A percentile compares a stretch with the other conserved stretches of the same genome.
These are phyloP conservation scores for Aricia artaxerxes DNA, from an alignment of 2,888 invertebrate species.

Conservation along the genomic window DNA sequence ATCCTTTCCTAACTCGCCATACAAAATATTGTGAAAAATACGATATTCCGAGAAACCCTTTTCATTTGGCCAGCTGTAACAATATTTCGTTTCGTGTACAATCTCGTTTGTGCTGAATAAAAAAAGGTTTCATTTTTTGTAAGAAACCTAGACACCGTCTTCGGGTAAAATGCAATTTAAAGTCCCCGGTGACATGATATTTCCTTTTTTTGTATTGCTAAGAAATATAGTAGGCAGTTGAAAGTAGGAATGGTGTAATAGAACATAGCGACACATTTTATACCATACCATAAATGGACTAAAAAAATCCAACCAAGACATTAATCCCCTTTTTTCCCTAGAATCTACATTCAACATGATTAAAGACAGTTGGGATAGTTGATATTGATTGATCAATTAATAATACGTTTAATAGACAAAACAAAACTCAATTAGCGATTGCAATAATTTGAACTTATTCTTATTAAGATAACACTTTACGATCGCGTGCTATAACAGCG, in stretches of 20 bases:
- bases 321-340: no score
- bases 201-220: not conserved
- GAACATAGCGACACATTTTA: not conserved
- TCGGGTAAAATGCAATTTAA: slow-evolving; percentile 22
- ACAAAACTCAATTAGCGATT: not conserved
- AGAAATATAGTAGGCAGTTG: slow-evolving; percentile 9
- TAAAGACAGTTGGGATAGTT: no score
- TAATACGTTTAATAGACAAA: not conserved
- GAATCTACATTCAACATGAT: no score
- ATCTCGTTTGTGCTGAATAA: slow-evolving; percentile 29
- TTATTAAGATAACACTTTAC: not conserved
- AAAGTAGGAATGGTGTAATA: not conserved
- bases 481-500: slow-evolving; percentile 1
- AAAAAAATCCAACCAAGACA: not conserved
- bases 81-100: slow-evolving; percentile 27
- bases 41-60: slow-evolving; percentile 21
- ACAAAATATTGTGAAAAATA: slow-evolving; percentile 4
- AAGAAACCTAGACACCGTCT: slow-evolving; percentile 28
- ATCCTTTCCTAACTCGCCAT: not conserved
- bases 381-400: no score
- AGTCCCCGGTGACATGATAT: slow-evolving; percentile 21
- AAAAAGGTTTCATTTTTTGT: slow-evolving; percentile 27
- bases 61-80: slow-evolving; percentile 14
- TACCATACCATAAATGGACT: not conserved
- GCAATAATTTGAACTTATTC: not conserved